phyloP scores from a whole-genome alignment of 35 echinoderm and acorn worm genomes.

The Ptychodera flava region DNA sequence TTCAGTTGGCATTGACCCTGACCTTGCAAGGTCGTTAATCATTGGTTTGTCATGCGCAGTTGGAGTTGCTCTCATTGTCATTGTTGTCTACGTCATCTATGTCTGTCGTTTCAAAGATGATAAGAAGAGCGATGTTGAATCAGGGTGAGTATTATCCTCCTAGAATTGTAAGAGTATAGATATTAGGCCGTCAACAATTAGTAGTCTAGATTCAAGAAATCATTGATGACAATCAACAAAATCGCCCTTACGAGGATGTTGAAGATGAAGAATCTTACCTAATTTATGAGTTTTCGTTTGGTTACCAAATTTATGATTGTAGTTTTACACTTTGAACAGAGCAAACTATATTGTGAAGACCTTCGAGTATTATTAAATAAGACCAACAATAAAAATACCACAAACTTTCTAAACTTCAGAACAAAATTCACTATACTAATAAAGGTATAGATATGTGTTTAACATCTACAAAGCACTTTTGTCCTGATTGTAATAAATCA shows the following conservation, averaged over 20 bases:
- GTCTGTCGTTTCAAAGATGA: neutral
- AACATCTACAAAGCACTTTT: neutral
- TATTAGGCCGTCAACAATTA: neutral
- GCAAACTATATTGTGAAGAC: neutral
- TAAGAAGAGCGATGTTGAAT: neutral
- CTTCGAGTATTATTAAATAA: neutral
- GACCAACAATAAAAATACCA: neutral
- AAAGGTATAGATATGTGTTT: neutral
- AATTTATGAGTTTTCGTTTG: too few species aligned
- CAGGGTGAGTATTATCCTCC: neutral
- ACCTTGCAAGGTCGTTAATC: neutral
- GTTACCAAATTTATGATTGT: too few species aligned
- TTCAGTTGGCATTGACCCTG: neutral
- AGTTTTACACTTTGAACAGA: too few species aligned
- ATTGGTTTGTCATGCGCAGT: neutral
- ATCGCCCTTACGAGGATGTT: too few species aligned
- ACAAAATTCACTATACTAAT: neutral
- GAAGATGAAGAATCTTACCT: too few species aligned
- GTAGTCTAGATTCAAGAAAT: neutral
- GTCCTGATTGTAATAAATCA: too few species aligned
- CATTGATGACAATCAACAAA: neutral
- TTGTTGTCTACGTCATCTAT: neutral
- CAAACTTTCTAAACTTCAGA: neutral
- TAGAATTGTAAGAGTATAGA: too few species aligned
- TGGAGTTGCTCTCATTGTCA: neutral